Base-by-base conservation (phyloP, 1,140 invertebrate genomes). In the Mya arenaria region DNA sequence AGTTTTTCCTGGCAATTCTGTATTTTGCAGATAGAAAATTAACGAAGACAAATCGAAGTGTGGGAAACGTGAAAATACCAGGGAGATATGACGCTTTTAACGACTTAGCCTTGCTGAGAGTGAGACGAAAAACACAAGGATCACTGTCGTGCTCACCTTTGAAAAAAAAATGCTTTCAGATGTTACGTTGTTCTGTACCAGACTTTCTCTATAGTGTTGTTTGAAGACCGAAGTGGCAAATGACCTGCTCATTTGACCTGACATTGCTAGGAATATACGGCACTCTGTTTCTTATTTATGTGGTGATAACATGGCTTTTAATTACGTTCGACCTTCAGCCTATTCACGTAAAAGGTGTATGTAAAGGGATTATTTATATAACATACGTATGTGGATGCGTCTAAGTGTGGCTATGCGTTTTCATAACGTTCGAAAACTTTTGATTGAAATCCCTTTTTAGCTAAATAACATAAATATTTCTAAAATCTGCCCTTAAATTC, bases 301-400 rank as follows among this genome's bases (percentile, higher is more conserved):
- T 79, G 32, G 30, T 79, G 44, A 17, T 79, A 5, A 69, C 48
- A 10, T 79, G 75, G 75, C 23, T 52, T 19, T 79, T 63, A 3
- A 69, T 62, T 58, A 79, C 65, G 19, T 79, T 79, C 36, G 25
- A 79, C 10, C 34, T 79, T n/a, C 44, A 34, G 15, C 63, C 68
- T 0, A 79, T 62, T 41, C 63, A 68, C 66, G 52, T 79, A 23
- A 79, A 66, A 79, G 75, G 62, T 5, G 63, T 79, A n/a, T 79
- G 75, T 28, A 62, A 79, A 52, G 23, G 44, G 6, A 79, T 55
- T 5, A 69, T 79, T 15, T 79, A 56, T 30, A 37, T 68, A n/a
- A 79, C 75, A 5, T 79, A 79, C 55, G 39, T 79, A 19, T 79
- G 75, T 25, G 75, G 75, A 25, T 79, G 75, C 41, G 65, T 79